Evolutionary conservation across 2,113 vertebrate species (phyloP), one percentile per base, ranked within the genome.

Genomic region (Dromiciops gliroides): DNA sequence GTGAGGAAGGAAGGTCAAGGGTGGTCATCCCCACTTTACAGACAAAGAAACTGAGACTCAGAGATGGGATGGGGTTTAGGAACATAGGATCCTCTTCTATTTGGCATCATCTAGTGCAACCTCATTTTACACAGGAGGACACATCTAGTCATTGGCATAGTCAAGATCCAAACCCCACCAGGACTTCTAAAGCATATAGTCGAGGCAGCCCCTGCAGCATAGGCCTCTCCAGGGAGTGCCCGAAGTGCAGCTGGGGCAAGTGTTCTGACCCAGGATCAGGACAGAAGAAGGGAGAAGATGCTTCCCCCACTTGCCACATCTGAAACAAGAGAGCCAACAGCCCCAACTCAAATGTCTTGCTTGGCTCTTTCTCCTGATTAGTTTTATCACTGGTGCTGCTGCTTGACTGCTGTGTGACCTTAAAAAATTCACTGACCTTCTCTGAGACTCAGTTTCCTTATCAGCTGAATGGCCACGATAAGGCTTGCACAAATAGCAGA

Each of bases 401-500:
- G n/a, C 19, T 83, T 22, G 37, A 19, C 88, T 3, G 50, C 51
- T 91, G 96, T 94, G 95, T 53, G 91, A 94, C 47, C 91, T 92
- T 89, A 67, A 49, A 16, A 49, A 91, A 48, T 49, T 89, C 19
- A 22, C 52, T 67, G 91, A 88, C 44, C 89, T n/a, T 92, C 95
- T 95, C 89, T 91, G 94, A 47, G 6, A 44, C 52, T 56, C 90
- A 53, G 12, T 48, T 48, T 7, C 19, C 67, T 44, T 19, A 22
- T 44, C n/a, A 83, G 37, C n/a, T 44, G 44, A 83, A n/a, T n/a
- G 67, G n/a, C 1, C n/a, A 44, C 37, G 44, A 22, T 44, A n/a
- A 44, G 16, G 6, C n/a, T 44, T 44, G n/a, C 6, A 1, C n/a
- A 3, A 37, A n/a, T 5, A 19, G 37, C 60, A 75, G 37, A n/a